Percentiles rank a stretch among this genome's conserved stretches.
Conservation (phyloP, 2,113 vertebrate genomes). For the Phainopepla nitens region DNA sequence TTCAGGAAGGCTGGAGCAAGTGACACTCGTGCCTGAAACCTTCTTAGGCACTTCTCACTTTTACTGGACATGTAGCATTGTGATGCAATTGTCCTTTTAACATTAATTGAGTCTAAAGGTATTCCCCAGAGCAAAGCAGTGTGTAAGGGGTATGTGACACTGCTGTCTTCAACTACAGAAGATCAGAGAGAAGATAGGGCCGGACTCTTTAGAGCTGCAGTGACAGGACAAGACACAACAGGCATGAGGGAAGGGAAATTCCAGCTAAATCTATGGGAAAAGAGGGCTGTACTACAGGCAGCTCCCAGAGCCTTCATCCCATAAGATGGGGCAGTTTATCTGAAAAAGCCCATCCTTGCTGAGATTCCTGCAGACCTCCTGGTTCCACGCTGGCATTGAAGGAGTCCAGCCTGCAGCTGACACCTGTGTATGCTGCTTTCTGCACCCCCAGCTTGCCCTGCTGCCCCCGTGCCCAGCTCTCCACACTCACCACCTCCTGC, state of each 20-base stretch:
- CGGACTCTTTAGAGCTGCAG: background rate
- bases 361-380: background rate
- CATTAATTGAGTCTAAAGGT: background rate
- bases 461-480: rapidly evolving
- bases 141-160: background rate
- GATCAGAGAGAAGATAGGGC: background rate
- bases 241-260: background rate
- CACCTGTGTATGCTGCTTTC: background rate
- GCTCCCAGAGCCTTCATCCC: background rate
- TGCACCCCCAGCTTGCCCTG: background rate
- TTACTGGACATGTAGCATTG: rapidly evolving
- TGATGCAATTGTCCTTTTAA: background rate
- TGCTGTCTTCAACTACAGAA: background rate
- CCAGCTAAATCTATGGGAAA: background rate
- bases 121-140: background rate
- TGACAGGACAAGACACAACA: background rate
- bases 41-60: background rate
- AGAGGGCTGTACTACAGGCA: background rate
- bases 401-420: background rate
- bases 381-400: rapidly evolving
- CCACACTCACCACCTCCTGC: constrained; percentile 4
- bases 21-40: background rate
- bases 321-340: background rate
- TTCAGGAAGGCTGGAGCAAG: background rate
- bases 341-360: background rate